Evolutionary conservation across 2,797 vertebrate species (phyloP), one percentile per base, ranked within the genome.

Genomic region (Caiman crocodilus): DNA sequence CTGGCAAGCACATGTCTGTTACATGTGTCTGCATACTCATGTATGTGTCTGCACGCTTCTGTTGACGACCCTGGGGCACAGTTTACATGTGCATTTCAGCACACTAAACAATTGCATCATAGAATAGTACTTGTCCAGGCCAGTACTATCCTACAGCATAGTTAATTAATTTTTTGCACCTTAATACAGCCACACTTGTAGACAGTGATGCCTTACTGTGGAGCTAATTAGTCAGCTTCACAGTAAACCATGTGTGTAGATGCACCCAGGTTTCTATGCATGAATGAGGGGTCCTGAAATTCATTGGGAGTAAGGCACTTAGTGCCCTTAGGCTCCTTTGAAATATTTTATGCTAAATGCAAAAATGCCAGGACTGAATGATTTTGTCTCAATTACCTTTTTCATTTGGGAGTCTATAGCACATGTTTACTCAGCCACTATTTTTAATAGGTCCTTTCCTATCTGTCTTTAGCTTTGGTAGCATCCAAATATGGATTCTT

Each of bases 271-370:
- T 85, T n/a, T 12, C 67, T 61, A 84, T 14, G 17, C 25, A 15
- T 30, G 76, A 71, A 81, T 11, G 6, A 78, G 65, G 28, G 50
- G 32, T 35, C 71, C 42, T 23, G 25, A 92, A 88, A 76, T 56
- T 65, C 2, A 1, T n/a, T 28, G 73, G 15, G 57, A 65, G 42
- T 56, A 75, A 80, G 21, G 73, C 56, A 42, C 1, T 0, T 80
- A 64, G 60, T 5, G 20, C 8, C 8, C 67, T 58, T 15, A 85
- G 42, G 20, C 30, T 89, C 79, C 75, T 85, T 64, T 56, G 32
- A 85, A 92, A 82, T 50, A 90, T 8, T 81, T 88, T 18, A 28
- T 55, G 79, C n/a, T 79, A 82, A 16, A 50, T 35, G 63, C 42
- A 21, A 90, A 25, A 5, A 0, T 57, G 69, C n/a, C 56, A 92